phyloP scores from a whole-genome alignment of 2,797 vertebrate species.

The Denticeps clupeoides region DNA sequence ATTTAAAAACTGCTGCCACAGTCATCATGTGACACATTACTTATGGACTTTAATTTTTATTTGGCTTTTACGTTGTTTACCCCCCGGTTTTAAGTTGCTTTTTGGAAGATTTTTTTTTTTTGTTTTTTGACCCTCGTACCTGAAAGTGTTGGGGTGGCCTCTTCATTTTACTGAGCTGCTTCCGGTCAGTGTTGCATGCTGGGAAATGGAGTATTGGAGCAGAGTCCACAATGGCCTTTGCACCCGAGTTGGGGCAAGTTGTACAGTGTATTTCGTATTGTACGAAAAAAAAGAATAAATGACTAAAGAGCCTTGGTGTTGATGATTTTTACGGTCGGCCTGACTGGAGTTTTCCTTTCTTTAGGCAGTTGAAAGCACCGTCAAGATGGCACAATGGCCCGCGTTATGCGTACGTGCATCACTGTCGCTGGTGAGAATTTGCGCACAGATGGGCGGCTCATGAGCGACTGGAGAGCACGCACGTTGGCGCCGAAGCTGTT shows the following conservation, averaged over 20 bases:
- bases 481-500: not conserved
- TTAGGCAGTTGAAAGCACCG: too few species aligned
- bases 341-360: constrained; percentile 4
- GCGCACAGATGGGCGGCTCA: constrained; percentile 34
- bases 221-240: constrained; percentile 39
- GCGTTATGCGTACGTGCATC: too few species aligned
- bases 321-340: constrained; percentile 1
- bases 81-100: too few species aligned
- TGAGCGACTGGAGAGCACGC: not conserved
- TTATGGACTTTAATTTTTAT: constrained; percentile 11
- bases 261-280: constrained; percentile 50
- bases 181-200: constrained; percentile 30
- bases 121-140: constrained; percentile 3
- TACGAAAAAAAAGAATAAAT: constrained; percentile 78
- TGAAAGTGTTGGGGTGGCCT: too few species aligned
- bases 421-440: constrained; percentile 7
- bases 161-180: constrained; percentile 22
- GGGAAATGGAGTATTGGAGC: constrained; percentile 39
- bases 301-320: constrained; percentile 46
- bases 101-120: constrained; percentile 10
- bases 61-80: constrained; percentile 28
- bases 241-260: constrained; percentile 46
- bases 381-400: too few species aligned
- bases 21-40: too few species aligned
- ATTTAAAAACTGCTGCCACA: constrained; percentile 21